These are phyloP conservation scores for Drosophila kepulauana DNA, from an alignment of 1,140 invertebrate species.

Conservation along the genomic window DNA sequence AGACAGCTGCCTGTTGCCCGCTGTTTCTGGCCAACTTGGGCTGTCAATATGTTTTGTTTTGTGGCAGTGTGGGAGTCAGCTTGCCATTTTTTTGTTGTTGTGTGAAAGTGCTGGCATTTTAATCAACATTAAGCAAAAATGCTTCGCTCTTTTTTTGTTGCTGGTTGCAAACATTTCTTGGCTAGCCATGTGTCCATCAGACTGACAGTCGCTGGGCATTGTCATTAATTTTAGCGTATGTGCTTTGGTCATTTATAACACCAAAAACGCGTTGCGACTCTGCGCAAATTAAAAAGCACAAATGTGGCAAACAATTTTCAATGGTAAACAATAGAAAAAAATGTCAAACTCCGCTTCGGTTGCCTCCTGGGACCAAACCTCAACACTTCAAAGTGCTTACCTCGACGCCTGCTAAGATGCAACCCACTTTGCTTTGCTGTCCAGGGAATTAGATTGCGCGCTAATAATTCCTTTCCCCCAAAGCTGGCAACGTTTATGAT, in stretches of 20 bases:
- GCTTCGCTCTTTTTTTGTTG: constrained; percentile 46
- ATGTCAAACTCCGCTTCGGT: constrained; percentile 29
- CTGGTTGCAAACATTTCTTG: constrained; percentile 73
- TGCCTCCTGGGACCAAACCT: constrained; percentile 38
- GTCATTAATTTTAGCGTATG: constrained; percentile 81
- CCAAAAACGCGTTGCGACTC: constrained; percentile 49
- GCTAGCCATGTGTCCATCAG: constrained; percentile 24
- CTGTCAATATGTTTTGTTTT: constrained; percentile 67
- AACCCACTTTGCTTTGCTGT: constrained; percentile 8
- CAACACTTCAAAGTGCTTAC: constrained; percentile 70
- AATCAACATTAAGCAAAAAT: constrained; percentile 83
- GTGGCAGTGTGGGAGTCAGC: not conserved
- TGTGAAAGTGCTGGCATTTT: constrained; percentile 77
- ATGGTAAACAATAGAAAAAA: constrained; percentile 19
- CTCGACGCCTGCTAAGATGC: constrained; percentile 24
- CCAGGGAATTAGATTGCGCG: constrained; percentile 58
- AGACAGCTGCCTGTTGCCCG: constrained; percentile 70
- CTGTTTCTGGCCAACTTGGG: constrained; percentile 71
- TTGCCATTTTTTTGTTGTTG: constrained; percentile 65
- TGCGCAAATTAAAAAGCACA: constrained; percentile 72
- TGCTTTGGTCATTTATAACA: constrained; percentile 78
- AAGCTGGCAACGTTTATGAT: constrained; percentile 60
- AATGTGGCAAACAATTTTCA: constrained; percentile 34
- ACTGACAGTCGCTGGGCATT: constrained; percentile 55
- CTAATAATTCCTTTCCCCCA: constrained; percentile 68